phyloP scores from a whole-genome alignment of 2,888 invertebrate species.

The Pristionchus fissidentatus region DNA sequence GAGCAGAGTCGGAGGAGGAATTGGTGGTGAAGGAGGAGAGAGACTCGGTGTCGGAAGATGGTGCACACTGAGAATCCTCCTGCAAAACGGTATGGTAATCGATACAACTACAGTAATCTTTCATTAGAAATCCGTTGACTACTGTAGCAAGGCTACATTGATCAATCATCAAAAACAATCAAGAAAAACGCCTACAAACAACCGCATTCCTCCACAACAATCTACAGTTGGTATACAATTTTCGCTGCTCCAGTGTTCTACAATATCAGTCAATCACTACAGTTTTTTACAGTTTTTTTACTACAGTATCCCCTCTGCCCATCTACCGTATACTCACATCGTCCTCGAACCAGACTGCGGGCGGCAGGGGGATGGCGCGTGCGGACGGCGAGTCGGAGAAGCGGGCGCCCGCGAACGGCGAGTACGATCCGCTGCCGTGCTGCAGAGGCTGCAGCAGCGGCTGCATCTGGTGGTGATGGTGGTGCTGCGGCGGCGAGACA shows the following conservation, averaged over 20 bases:
- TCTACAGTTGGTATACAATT: too few species aligned
- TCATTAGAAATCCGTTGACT: too few species aligned
- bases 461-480: neutral
- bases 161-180: too few species aligned
- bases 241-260: too few species aligned
- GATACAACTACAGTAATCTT: too few species aligned
- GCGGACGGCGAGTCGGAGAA: conserved; percentile 54
- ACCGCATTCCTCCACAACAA: too few species aligned
- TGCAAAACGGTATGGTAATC: too few species aligned
- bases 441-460: neutral
- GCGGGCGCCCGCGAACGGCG: conserved; percentile 61
- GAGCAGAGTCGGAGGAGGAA: neutral
- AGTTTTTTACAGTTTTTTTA: too few species aligned
- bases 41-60: conserved; percentile 33
- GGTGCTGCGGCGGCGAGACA: neutral
- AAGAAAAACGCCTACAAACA: too few species aligned
- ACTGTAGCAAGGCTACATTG: too few species aligned
- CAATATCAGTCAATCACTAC: too few species aligned
- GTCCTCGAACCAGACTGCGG: conserved; percentile 49
- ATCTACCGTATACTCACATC: conserved; percentile 25
- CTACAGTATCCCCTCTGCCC: neutral
- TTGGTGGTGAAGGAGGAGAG: conserved; percentile 30
- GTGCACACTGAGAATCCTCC: too few species aligned
- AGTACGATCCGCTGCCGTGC: neutral
- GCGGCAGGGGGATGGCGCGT: conserved; percentile 50